phyloP scores from a whole-genome alignment of 2,888 invertebrate species.

The Zaprionus bogoriensis region DNA sequence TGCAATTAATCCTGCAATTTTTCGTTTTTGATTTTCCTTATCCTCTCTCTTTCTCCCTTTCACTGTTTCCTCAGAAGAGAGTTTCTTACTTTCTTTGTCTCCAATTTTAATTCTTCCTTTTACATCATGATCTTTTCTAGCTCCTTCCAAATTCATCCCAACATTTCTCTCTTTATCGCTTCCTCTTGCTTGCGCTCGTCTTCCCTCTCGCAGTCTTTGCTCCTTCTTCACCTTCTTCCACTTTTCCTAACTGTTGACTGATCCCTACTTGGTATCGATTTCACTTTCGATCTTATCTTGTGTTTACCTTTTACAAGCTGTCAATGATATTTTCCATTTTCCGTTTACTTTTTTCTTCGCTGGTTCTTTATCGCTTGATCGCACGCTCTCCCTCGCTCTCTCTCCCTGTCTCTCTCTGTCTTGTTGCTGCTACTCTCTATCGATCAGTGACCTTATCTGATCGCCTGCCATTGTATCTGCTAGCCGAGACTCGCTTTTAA shows the following conservation, averaged over 20 bases:
- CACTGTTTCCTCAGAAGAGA: no score
- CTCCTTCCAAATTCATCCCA: no score
- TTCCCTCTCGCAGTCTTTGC: background rate
- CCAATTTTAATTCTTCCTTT: no score
- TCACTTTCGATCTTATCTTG: background rate
- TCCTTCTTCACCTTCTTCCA: background rate
- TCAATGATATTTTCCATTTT: constrained; percentile 31
- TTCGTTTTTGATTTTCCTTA: no score
- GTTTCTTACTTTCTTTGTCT: no score
- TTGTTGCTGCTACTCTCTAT: no score
- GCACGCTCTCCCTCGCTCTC: background rate
- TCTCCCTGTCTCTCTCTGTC: constrained; percentile 6
- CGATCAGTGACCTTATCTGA: constrained; percentile 53
- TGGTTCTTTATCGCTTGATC: constrained; percentile 46
- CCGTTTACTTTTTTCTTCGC: constrained; percentile 1
- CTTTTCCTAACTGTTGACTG: background rate
- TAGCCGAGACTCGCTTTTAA: constrained; percentile 49
- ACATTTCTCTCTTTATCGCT: no score
- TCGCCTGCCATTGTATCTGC: constrained; percentile 7
- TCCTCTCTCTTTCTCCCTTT: no score
- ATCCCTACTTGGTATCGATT: background rate
- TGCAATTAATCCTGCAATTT: no score
- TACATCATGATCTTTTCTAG: no score
- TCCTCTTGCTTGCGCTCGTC: no score
- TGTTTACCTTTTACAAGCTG: constrained; percentile 30